Evolutionary conservation across 2,888 invertebrate species (phyloP), one percentile per base, ranked within the genome.

Genomic region (Cynaeus angustus): DNA sequence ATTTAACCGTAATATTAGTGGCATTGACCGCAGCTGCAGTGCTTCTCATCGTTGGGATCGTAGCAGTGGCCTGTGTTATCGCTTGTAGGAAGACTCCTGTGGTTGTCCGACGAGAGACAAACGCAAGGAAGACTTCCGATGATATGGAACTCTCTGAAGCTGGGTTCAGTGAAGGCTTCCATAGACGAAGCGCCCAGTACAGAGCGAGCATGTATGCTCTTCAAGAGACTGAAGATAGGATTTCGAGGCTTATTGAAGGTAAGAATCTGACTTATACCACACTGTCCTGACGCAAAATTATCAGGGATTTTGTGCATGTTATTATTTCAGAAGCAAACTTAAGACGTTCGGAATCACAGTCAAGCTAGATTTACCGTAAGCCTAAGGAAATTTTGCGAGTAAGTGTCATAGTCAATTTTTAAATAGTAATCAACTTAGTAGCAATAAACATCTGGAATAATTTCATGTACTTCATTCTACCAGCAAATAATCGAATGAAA

Each of bases 141-240:
- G 84, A 85, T 43, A 77, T 82, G 48, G 85, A 85, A 71, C 79
- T 84, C 50, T 83, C 84, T 2, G 85, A 85, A 66, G 84, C 82
- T 14, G 85, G 85, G 12, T 86, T 86, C 72, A 84, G 84, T 14
- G 84, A 85, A 56, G 84, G 83, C 8, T 86, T 86, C 71, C 85
- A 85, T 33, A 73, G 85, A 61, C 77, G 85, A 59, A 84, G 84
- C 70, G 82, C 84, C 14, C 82, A 85, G 71, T 85, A 84, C 72
- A 78, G 85, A 68, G 83, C 84, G 9, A 85, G 85, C 72, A 80
- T 85, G 79, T 85, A 85, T 64, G 82, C 79, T 8, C 53, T 77
- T 21, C 79, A 79, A 68, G 85, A 85, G 55, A 79, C 83, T 67
- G 85, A 85, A 68, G 79, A 81, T 12, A 71, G 83, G 61, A 82